These are phyloP conservation scores for Drosophila sulfurigaster DNA, from an alignment of 1,140 invertebrate species.

Conservation along the genomic window DNA sequence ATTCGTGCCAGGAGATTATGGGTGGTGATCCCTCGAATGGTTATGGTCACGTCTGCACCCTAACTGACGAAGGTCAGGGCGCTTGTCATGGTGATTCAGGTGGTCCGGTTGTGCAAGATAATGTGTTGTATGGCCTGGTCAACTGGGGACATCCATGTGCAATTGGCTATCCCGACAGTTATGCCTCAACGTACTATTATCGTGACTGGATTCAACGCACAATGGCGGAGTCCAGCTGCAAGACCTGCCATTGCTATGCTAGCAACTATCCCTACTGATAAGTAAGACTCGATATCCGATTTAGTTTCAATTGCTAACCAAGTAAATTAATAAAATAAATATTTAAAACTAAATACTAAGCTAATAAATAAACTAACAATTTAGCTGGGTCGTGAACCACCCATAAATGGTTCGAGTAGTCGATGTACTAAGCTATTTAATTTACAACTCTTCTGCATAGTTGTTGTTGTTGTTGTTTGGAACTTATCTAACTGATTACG, in stretches of 20 bases:
- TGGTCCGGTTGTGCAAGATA: constrained; percentile 81
- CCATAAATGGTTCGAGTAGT: background rate
- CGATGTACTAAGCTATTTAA: background rate
- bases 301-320: background rate
- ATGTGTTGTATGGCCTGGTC: constrained; percentile 85
- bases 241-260: constrained; percentile 66
- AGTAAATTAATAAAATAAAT: background rate
- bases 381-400: background rate
- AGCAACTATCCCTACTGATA: constrained; percentile 61
- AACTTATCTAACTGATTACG: background rate
- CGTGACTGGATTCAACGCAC: constrained; percentile 61
- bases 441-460: background rate
- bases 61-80: constrained; percentile 86
- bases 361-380: background rate
- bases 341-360: background rate
- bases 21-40: constrained; percentile 59
- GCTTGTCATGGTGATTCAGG: constrained; percentile 86
- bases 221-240: constrained; percentile 35
- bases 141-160: constrained; percentile 87
- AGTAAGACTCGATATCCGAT: background rate
- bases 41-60: constrained; percentile 86
- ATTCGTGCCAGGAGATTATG: constrained; percentile 63
- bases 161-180: constrained; percentile 85
- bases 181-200: constrained; percentile 50
- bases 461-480: background rate